Evolutionary conservation across 2,888 invertebrate species (phyloP).

Genomic region (Acanthopleura granulata): DNA sequence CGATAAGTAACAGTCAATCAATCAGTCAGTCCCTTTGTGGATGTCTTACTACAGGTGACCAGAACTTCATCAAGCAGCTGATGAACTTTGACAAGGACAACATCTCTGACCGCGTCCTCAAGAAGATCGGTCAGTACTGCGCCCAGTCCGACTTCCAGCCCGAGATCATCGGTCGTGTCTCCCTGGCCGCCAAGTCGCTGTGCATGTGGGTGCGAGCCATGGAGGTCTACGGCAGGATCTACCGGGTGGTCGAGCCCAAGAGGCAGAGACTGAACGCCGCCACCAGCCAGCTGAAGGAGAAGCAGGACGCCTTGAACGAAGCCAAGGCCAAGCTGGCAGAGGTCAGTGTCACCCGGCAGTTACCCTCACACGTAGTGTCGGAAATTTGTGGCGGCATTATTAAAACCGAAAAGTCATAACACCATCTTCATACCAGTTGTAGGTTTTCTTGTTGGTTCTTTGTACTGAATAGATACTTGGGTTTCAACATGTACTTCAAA

Average conservation of each 20-base stretch:
- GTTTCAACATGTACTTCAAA: too few relatives aligned
- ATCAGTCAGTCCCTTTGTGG: too few relatives aligned
- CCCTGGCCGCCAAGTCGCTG: constrained; percentile 87
- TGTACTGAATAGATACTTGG: too few relatives aligned
- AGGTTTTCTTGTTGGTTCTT: too few relatives aligned
- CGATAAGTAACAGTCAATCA: too few relatives aligned
- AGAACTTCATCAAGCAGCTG: constrained; percentile 73
- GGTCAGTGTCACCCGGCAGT: constrained; percentile 43
- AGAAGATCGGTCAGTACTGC: constrained; percentile 84
- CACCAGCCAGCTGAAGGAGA: constrained; percentile 80
- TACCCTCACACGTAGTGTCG: too few relatives aligned
- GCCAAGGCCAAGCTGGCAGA: constrained; percentile 84
- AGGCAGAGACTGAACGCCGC: constrained; percentile 85
- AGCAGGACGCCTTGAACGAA: constrained; percentile 83
- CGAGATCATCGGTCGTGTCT: constrained; percentile 86
- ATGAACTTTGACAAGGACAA: constrained; percentile 91
- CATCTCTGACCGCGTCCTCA: constrained; percentile 84
- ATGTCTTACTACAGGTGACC: constrained; percentile 58
- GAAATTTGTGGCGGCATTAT: too few relatives aligned
- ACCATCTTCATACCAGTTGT: too few relatives aligned
- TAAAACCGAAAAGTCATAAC: too few relatives aligned
- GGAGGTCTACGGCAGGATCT: constrained; percentile 90
- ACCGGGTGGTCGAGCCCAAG: constrained; percentile 84
- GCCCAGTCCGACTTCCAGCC: constrained; percentile 88
- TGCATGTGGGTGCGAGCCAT: constrained; percentile 92